Base-by-base conservation (phyloP, 2,888 invertebrate species). In the Biston betularia region DNA sequence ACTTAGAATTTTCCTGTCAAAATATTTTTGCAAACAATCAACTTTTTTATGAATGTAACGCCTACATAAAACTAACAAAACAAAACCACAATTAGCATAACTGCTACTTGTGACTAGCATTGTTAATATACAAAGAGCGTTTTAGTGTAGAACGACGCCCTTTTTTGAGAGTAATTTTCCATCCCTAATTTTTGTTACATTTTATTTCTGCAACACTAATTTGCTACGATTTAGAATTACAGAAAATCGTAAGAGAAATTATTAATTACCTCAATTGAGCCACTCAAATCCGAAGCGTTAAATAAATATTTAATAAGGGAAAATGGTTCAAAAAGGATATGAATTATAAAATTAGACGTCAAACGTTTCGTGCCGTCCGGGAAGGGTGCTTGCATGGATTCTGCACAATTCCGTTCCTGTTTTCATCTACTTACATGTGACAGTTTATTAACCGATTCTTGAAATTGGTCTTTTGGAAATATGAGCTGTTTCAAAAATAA, bases 61-160 rank as follows among this genome's bases (percentile, higher is more conserved):
- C 92, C 90, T 84, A 87, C 78, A 82, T 86, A 70, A 70, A 71
- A 73, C 74, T 79, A 90, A 92, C 91, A 91, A 93, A 92, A 90
- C 88, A 89, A 89, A 93, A 93, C 93, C 93, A 93, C 93, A 93
- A 93, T 93, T 93, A 93, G 93, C 93, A 89, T 93, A 93, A 91
- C 88, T 82, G 87, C 83, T 87, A 85, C 81, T 88, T 89, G 78
- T 77, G 77, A 77, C 70, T 75, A 74, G 70, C 70, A 83, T 87
- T 82, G 79, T 81, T 70, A 48, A 63, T 62, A 14, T 40, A 68
- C 74, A 72, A 70, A 62, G 42, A 70, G 65, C 73, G 75, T 73
- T 68, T 75, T 74, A 54, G 14, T 52, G 46, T 34, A 54, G 56
- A 24, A 44, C 52, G 57, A 64, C 72, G 69, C 64, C 69, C 63